phyloP scores from a whole-genome alignment of 2,888 invertebrate species.

The Tolmerus cingulatus region DNA sequence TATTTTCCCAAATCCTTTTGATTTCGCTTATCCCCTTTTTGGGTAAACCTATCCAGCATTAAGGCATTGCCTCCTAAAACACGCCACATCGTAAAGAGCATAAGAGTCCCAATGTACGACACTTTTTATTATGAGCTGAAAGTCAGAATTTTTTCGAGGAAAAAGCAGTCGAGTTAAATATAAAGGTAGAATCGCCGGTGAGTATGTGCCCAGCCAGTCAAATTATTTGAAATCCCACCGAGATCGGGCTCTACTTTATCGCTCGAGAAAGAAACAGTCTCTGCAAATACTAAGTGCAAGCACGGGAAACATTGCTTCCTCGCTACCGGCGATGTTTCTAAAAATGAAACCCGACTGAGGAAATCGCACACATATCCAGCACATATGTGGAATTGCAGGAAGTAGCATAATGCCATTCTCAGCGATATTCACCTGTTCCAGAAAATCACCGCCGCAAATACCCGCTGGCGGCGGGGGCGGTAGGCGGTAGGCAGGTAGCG shows the following conservation, averaged over 20 bases:
- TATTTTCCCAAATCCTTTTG: background rate
- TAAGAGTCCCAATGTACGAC: background rate
- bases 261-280: background rate
- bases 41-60: background rate
- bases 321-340: background rate
- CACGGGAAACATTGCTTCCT: background rate
- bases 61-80: background rate
- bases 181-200: background rate
- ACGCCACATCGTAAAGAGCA: background rate
- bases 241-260: background rate
- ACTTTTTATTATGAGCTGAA: background rate
- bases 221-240: background rate
- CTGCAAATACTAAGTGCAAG: background rate
- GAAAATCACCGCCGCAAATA: background rate
- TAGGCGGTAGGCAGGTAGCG: background rate
- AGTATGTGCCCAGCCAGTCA: background rate
- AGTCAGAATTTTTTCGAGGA: background rate
- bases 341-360: background rate
- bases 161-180: background rate
- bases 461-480: background rate
- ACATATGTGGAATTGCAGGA: background rate
- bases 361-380: background rate
- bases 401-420: background rate
- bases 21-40: background rate
- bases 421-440: background rate